phyloP scores from a whole-genome alignment of 2,113 vertebrate species.

The Stictonetta naevosa region DNA sequence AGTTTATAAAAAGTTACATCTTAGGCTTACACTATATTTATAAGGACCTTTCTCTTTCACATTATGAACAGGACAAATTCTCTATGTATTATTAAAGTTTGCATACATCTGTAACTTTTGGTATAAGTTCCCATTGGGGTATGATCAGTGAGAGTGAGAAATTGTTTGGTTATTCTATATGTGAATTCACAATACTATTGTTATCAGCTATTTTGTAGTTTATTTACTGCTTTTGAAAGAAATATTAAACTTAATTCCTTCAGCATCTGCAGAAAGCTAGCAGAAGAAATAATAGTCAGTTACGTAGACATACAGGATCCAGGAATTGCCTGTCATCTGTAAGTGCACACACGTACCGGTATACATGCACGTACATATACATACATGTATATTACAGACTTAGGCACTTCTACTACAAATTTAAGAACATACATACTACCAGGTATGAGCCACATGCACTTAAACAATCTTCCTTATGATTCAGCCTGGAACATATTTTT shows the following conservation, averaged over 20 bases:
- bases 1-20: background rate
- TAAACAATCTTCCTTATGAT: background rate
- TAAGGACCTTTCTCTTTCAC: background rate
- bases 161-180: background rate
- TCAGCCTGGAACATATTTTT: background rate
- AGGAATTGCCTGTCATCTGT: background rate
- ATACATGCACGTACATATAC: too few relatives aligned
- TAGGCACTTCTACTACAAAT: background rate
- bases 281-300: background rate
- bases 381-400: background rate
- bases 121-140: background rate
- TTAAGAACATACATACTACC: background rate
- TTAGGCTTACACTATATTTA: background rate
- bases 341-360: background rate
- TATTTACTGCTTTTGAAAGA: background rate
- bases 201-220: background rate
- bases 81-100: background rate
- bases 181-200: background rate
- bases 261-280: background rate
- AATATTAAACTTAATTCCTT: background rate
- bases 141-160: background rate
- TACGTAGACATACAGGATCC: background rate
- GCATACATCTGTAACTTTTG: background rate
- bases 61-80: background rate
- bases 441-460: background rate